Percentiles rank a stretch among this genome's conserved stretches.
Conservation (phyloP, 1,140 invertebrate genomes). For the Pollicipes pollicipes region DNA sequence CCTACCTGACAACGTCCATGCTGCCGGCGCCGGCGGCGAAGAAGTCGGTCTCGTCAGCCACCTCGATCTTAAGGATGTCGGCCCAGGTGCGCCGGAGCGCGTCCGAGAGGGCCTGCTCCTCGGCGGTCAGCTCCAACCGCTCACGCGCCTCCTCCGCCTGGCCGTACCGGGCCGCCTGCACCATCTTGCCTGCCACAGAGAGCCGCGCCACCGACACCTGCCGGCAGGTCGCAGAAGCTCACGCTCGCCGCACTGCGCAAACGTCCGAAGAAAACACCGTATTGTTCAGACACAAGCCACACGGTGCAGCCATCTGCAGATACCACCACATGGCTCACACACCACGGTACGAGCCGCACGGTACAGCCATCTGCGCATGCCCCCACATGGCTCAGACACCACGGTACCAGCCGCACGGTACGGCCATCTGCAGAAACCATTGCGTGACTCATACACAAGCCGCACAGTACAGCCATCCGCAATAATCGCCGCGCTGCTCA, state of each 20-base stretch:
- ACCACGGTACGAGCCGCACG: background rate
- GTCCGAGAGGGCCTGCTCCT: conserved; percentile 48
- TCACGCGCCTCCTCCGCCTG: background rate
- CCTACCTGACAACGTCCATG: conserved; percentile 78
- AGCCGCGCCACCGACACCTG: conserved; percentile 49
- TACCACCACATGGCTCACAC: background rate
- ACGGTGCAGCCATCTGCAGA: background rate
- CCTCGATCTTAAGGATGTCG: conserved; percentile 55
- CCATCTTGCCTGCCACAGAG: conserved; percentile 59
- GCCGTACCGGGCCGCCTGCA: conserved; percentile 62
- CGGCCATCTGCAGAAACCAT: no score
- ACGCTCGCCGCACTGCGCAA: no score
- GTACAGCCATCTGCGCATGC: background rate
- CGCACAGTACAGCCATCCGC: no score
- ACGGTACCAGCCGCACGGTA: no score
- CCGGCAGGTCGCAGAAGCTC: no score
- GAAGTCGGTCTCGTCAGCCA: conserved; percentile 70
- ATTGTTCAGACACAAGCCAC: no score
- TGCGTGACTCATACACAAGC: no score
- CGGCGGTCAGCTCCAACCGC: conserved; percentile 47
- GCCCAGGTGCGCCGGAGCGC: conserved; percentile 55
- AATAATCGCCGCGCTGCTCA: no score
- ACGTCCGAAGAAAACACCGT: no score
- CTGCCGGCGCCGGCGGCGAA: conserved; percentile 80
- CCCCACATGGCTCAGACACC: no score